Evolutionary conservation across 1,140 invertebrate species (phyloP), one percentile per base, ranked within the genome.

Genomic region (Ceratoteleas bidentatus): DNA sequence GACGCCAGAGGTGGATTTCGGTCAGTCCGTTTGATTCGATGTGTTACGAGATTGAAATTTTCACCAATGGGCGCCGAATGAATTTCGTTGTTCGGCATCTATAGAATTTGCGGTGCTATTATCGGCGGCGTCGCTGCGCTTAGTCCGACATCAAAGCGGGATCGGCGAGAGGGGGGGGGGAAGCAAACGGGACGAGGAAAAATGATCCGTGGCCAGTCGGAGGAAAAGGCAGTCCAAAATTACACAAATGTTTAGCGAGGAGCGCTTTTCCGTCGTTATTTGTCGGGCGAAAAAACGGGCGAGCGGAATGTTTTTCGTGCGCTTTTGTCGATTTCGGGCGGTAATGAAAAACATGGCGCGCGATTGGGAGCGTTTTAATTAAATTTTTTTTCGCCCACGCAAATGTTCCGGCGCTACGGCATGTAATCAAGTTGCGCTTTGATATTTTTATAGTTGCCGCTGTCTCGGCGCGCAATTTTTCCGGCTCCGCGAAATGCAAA

Each of bases 41-140:
- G 50, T 69, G 69, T 62, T 43, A 64, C 16, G 38, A 40, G 58
- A 77, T 70, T 62, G 65, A 77, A 77, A 64, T 70, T 64, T 64
- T 10, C 24, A 45, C 40, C 14, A 64, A 69, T 57, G 34, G 58
- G 50, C 16, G 61, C 43, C 33, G 47, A 9, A 75, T 65, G 57
- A 65, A 61, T 57, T 65, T 65, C 54, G 69, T 74, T 16, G 50
- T 50, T 66, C 8, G 40, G 49, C 47, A 68, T 54, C 64, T 62
- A 77, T 69, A 54, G 58, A 66, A 65, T 9, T 66, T 58, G 53
- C n/a, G 60, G 53, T 50, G 45, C 58, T 77, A 69, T 69, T 53
- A 77, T 62, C 47, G 38, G 7, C 9, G 32, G 52, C 52, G 45
- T 66, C n/a, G n/a, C n/a, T n/a, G n/a, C 50, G 34, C 58, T 56